A percentile compares a stretch with the other conserved stretches of the same genome.
Evolutionary conservation across 2,797 vertebrate genomes (phyloP).

Genomic region (Cygnus olor): DNA sequence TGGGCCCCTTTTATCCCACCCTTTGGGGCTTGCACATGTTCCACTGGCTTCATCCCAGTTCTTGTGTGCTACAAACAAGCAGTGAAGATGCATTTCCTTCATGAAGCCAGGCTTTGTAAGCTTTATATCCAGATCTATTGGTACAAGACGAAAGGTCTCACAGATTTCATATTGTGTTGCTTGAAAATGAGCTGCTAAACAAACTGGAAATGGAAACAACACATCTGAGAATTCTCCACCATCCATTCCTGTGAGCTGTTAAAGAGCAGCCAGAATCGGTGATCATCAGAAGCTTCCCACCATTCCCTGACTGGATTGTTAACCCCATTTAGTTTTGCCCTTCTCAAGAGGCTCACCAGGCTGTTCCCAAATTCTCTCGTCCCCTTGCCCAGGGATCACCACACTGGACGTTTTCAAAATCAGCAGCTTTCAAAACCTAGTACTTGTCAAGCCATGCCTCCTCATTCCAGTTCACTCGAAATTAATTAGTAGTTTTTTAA

Average conservation of each 20-base stretch:
- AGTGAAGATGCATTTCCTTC: neutral
- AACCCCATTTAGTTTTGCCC: neutral
- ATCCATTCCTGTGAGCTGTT: neutral
- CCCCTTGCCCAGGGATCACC: neutral
- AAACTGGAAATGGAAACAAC: fast-evolving
- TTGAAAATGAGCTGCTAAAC: neutral
- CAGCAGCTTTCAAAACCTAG: neutral
- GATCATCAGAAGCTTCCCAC: neutral
- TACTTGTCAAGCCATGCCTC: neutral
- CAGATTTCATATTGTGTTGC: fast-evolving
- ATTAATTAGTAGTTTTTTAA: slow-evolving; percentile 61
- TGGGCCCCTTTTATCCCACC: neutral
- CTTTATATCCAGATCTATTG: neutral
- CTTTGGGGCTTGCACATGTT: fast-evolving
- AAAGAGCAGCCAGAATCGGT: neutral
- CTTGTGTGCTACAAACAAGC: no score
- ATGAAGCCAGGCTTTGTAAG: neutral
- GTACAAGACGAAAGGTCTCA: neutral
- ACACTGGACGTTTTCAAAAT: neutral
- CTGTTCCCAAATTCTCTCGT: neutral
- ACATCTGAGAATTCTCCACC: neutral
- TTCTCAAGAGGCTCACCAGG: neutral
- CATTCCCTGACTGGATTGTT: fast-evolving
- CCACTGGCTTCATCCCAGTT: neutral
- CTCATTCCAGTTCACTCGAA: slow-evolving; percentile 49